A percentile compares a stretch with the other conserved stretches of the same genome.
phyloP scores from a whole-genome alignment of 2,797 vertebrate genomes.

The Ciconia nigra region DNA sequence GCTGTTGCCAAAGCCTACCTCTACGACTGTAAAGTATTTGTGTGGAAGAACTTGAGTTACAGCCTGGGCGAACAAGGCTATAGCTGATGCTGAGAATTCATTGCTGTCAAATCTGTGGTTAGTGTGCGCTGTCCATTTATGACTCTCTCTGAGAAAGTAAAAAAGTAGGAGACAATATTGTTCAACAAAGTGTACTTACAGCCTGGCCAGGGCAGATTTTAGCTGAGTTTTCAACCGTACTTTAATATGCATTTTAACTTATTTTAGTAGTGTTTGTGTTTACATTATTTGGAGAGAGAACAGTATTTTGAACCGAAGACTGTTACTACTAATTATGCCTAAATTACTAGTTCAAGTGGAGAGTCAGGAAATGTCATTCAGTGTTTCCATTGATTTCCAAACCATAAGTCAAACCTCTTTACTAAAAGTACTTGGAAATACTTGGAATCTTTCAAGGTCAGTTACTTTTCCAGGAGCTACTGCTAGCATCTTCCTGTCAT shows the following conservation, averaged over 20 bases:
- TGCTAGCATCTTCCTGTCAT: not conserved
- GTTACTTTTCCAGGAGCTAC: not conserved
- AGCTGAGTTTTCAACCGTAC: not conserved
- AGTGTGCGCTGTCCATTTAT: not conserved
- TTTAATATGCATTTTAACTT: not conserved
- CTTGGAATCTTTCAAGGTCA: not conserved
- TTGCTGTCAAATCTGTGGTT: not conserved
- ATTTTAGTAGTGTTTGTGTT: not conserved
- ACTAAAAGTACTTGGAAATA: not conserved
- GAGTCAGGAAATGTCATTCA: not conserved
- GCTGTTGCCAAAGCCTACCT: not conserved
- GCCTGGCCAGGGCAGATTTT: not conserved
- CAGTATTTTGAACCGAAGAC: not conserved
- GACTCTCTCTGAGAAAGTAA: not conserved
- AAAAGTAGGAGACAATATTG: not conserved
- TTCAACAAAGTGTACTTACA: not conserved
- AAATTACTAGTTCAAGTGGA: not conserved
- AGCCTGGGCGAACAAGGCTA: not conserved
- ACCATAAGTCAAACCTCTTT: not conserved
- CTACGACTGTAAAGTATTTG: fast-evolving
- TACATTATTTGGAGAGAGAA: not conserved
- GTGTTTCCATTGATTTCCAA: not conserved
- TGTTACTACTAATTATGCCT: not conserved
- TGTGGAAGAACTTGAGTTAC: not conserved
- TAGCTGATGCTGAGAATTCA: not conserved